These are phyloP conservation scores for Tetranychus cinnabarinus DNA, from an alignment of 1,140 invertebrate genomes.

Conservation along the genomic window DNA sequence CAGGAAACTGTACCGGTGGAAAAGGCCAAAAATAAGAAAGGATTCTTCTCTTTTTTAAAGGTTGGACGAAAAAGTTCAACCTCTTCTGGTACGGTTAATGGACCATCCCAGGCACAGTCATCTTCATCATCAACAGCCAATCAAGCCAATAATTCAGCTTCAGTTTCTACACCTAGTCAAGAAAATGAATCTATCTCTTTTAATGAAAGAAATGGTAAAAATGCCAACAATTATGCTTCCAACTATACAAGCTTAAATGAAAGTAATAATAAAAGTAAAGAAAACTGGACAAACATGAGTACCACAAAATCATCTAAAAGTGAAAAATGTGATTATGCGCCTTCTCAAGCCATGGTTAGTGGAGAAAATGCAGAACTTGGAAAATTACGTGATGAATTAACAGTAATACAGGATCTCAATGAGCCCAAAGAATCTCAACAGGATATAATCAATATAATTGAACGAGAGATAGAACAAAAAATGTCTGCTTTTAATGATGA, in stretches of 20 bases:
- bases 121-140: conserved; percentile 30
- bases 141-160: conserved; percentile 9
- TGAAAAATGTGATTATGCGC: too few relatives aligned
- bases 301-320: too few relatives aligned
- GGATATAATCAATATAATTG: not conserved
- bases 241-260: not conserved
- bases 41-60: not conserved
- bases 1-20: not conserved
- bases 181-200: not conserved
- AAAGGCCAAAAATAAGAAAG: not conserved
- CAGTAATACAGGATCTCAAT: not conserved
- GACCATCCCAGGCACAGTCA: conserved; percentile 22
- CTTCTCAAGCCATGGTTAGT: too few relatives aligned
- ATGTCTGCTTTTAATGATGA: too few relatives aligned
- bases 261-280: not conserved
- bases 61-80: not conserved
- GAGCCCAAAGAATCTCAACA: not conserved
- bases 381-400: not conserved
- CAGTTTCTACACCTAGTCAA: conserved; percentile 1
- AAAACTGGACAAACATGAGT: not conserved
- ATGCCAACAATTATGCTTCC: not conserved
- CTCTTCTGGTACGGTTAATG: not conserved
- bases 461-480: not conserved
- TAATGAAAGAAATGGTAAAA: not conserved
- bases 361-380: too few relatives aligned